Evolutionary conservation across 1,140 invertebrate genomes (phyloP), one percentile per base, ranked within the genome.

Genomic region (Steinernema feltiae): DNA sequence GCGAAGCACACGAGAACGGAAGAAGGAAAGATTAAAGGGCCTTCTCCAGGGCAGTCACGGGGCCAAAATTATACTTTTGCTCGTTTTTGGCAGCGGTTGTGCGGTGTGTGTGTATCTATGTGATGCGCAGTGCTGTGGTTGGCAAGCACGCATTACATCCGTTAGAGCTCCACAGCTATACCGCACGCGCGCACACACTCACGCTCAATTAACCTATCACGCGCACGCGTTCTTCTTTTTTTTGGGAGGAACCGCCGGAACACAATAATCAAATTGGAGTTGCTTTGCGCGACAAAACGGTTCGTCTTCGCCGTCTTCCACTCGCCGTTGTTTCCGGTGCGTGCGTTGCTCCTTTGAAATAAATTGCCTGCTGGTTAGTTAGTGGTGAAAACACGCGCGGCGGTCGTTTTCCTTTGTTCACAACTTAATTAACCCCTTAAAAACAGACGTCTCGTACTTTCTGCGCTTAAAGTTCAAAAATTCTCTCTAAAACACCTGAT

Each of bases 11-110:
- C 53, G 12, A 15, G 2, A 15, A 3, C 15, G 24, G 15, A 27
- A 63, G 15, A 27, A 63, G 53, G 53, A 63, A 63, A 63, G 53
- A 63, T 63, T 63, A 63, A 63, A 63, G 53, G 53, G 53, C 53
- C 53, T 63, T 63, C 53, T 27, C 24, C 15, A 63, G 53, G 53
- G n/a, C n/a, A n/a, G n/a, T n/a, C 53, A 63, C 2, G 7, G 7
- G 24, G 53, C 53, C 53, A 12, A 63, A 63, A 63, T 63, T 63
- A 27, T 63, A 63, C 53, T 63, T 63, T 63, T 63, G 7, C 35
- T 18, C 53, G 7, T 27, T 27, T 63, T 63, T 63, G 53, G 24
- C 53, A 41, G 7, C 35, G n/a, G n/a, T n/a, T n/a, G n/a, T n/a
- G n/a, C n/a, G n/a, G n/a, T n/a, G n/a, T n/a, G n/a, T n/a, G n/a